Conservation (phyloP, 2,113 vertebrate species). For the Hypanus sabinus region DNA sequence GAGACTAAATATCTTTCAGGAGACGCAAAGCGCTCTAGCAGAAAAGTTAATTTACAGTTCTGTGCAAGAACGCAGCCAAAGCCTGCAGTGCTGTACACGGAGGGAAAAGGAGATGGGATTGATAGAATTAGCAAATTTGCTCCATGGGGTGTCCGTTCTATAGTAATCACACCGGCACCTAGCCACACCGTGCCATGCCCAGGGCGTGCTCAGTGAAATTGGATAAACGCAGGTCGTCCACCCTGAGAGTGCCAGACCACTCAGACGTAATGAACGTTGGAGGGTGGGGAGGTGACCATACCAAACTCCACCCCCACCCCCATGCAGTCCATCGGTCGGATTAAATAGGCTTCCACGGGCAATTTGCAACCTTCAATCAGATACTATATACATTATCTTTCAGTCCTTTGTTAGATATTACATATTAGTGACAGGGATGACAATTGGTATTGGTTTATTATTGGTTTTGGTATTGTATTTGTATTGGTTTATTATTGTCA, state of each 20-base stretch:
- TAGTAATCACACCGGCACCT: not conserved
- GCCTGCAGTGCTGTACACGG: not conserved
- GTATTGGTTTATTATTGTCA: too few species aligned
- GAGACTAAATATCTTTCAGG: not conserved
- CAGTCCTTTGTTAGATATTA: not conserved
- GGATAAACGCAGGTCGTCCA: not conserved
- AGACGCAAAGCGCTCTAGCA: not conserved
- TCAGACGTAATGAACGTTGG: not conserved
- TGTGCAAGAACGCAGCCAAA: not conserved
- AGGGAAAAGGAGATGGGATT: not conserved
- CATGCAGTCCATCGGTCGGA: not conserved
- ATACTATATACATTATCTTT: not conserved
- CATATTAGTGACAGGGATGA: not conserved
- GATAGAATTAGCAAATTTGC: not conserved
- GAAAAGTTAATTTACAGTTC: not conserved
- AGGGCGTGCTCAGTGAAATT: not conserved
- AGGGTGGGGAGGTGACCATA: not conserved
- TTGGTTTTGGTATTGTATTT: too few species aligned
- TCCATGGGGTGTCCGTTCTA: not conserved
- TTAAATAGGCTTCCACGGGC: not conserved
- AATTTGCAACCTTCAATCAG: too few species aligned
- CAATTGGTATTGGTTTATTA: too few species aligned
- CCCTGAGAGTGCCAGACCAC: not conserved
- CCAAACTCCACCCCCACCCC: not conserved
- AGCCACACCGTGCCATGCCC: not conserved